phyloP scores from a whole-genome alignment of 2,888 invertebrate species.

The Catocala nupta region DNA sequence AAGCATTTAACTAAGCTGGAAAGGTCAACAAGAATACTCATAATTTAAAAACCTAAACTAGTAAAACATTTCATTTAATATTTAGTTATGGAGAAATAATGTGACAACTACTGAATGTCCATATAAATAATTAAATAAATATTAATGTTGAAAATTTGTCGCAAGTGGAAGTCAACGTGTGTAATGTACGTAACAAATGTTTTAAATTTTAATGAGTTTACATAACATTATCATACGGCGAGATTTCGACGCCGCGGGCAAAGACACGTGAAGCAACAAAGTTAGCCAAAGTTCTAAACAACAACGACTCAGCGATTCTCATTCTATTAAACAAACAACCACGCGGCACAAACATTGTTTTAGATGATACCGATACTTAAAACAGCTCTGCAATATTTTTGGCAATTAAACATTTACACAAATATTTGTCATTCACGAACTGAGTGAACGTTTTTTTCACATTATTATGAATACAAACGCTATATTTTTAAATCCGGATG shows the following conservation, averaged over 20 bases:
- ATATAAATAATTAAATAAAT: too few relatives aligned
- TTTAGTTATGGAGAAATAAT: too few relatives aligned
- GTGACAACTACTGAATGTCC: too few relatives aligned
- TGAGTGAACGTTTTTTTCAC: constrained; percentile 59
- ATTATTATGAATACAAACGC: constrained; percentile 65
- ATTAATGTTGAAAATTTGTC: too few relatives aligned
- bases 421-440: constrained; percentile 39
- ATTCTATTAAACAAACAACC: constrained; percentile 43
- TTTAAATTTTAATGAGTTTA: too few relatives aligned
- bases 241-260: background rate
- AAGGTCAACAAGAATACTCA: too few relatives aligned
- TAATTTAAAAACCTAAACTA: too few relatives aligned
- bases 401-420: constrained; percentile 39
- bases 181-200: too few relatives aligned
- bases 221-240: background rate
- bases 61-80: too few relatives aligned
- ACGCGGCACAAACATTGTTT: constrained; percentile 36
- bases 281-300: constrained; percentile 34
- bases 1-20: too few relatives aligned
- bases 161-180: too few relatives aligned
- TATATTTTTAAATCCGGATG: constrained; percentile 50
- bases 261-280: constrained; percentile 23
- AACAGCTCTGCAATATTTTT: constrained; percentile 26
- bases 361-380: constrained; percentile 28
- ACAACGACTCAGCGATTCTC: constrained; percentile 37